phyloP scores from a whole-genome alignment of 92 coral and sea anemone genomes.

The Parazoanthus swiftii region DNA sequence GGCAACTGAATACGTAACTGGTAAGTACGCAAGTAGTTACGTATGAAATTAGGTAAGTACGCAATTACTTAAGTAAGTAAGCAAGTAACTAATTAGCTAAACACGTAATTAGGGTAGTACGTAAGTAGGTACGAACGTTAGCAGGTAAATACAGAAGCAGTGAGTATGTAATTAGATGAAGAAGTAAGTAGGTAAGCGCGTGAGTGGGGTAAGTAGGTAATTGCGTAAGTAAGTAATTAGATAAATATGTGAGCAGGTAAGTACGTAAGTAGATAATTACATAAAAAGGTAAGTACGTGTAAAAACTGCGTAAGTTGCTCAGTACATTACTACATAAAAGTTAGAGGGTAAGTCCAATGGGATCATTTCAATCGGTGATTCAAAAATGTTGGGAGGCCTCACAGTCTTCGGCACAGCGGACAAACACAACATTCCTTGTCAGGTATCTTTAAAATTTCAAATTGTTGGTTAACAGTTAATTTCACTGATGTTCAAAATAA shows the following conservation, averaged over 20 bases:
- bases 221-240: not conserved
- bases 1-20: not conserved
- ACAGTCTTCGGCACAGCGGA: not conserved
- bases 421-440: not conserved
- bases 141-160: no score
- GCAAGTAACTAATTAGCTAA: not conserved
- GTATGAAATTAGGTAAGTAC: not conserved
- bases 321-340: no score
- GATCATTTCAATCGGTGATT: no score
- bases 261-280: not conserved
- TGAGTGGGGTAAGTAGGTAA: not conserved
- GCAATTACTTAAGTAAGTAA: not conserved
- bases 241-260: not conserved
- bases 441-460: not conserved
- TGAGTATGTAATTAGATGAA: no score
- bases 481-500: not conserved
- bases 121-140: no score
- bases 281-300: not conserved
- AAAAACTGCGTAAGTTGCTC: not conserved
- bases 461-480: no score
- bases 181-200: not conserved
- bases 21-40: not conserved
- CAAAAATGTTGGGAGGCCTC: not conserved
- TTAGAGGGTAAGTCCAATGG: not conserved
- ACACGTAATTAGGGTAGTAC: not conserved